phyloP scores from a whole-genome alignment of 2,888 invertebrate species.

The Heliconius sara region DNA sequence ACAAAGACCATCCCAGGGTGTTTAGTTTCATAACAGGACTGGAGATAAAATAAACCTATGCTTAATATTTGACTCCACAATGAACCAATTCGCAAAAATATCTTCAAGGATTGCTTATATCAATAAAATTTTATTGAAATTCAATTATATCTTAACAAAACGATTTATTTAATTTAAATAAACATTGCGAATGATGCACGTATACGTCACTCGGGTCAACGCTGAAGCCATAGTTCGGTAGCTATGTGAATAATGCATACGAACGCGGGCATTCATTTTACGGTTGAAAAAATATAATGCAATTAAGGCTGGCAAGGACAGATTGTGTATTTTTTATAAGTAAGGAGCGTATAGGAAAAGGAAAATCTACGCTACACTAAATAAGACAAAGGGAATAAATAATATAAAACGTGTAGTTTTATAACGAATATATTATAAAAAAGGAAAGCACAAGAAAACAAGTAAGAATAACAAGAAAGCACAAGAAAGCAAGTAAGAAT shows the following conservation, averaged over 20 bases:
- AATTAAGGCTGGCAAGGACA: conserved; percentile 7
- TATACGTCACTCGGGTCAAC: conserved; percentile 8
- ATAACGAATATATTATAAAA: too few relatives aligned
- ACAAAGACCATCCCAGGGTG: too few relatives aligned
- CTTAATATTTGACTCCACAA: too few relatives aligned
- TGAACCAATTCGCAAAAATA: neutral
- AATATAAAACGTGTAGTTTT: too few relatives aligned
- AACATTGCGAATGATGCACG: conserved; percentile 6
- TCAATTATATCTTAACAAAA: neutral
- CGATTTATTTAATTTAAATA: neutral
- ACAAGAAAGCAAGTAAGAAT: too few relatives aligned
- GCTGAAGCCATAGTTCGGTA: conserved; percentile 23
- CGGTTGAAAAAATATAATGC: conserved; percentile 16
- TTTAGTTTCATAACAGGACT: too few relatives aligned
- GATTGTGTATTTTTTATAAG: conserved; percentile 4
- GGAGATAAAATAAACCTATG: too few relatives aligned
- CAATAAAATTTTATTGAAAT: neutral
- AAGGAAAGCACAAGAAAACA: too few relatives aligned
- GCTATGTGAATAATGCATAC: neutral
- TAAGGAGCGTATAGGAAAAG: too few relatives aligned
- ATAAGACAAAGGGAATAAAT: too few relatives aligned
- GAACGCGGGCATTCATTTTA: neutral
- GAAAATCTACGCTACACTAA: too few relatives aligned
- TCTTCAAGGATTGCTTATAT: neutral
- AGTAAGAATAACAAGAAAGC: too few relatives aligned